A percentile compares a stretch with the other conserved stretches of the same genome.
phyloP scores from a whole-genome alignment of 2,888 invertebrate species.

The Heliconius sara region DNA sequence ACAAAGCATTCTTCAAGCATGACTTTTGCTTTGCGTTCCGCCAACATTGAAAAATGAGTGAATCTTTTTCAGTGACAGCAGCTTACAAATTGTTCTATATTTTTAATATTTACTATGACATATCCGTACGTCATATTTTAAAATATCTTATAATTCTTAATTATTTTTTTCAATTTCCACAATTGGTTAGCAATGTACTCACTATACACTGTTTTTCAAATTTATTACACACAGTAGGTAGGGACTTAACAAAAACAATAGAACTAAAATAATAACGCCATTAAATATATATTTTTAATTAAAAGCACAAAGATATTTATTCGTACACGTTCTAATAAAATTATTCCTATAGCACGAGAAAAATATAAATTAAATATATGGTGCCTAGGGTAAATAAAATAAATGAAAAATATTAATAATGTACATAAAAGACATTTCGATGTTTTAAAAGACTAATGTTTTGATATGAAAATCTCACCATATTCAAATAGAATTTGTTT shows the following conservation, averaged over 20 bases:
- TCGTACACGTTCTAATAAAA: too few relatives aligned
- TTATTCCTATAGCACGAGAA: too few relatives aligned
- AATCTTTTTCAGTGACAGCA: constrained; percentile 39
- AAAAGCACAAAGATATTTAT: background rate
- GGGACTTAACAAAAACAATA: too few relatives aligned
- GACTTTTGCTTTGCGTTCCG: constrained; percentile 30
- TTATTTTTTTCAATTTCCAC: background rate
- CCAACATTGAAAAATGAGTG: constrained; percentile 42
- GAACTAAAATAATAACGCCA: too few relatives aligned
- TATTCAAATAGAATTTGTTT: too few relatives aligned
- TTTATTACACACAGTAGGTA: background rate
- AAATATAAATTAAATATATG: too few relatives aligned
- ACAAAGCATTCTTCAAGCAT: constrained; percentile 36
- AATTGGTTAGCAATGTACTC: background rate
- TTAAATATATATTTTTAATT: too few relatives aligned
- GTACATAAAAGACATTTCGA: too few relatives aligned
- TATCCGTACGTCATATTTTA: background rate
- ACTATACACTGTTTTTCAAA: background rate
- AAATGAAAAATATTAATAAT: too few relatives aligned
- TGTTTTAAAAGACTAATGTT: too few relatives aligned
- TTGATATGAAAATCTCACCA: too few relatives aligned
- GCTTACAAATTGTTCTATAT: constrained; percentile 32
- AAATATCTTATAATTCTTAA: background rate
- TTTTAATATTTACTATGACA: background rate
- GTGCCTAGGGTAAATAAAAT: too few relatives aligned